Evolutionary conservation across 2,113 vertebrate genomes (phyloP), one percentile per base, ranked within the genome.

Genomic region (Salminus brasiliensis): DNA sequence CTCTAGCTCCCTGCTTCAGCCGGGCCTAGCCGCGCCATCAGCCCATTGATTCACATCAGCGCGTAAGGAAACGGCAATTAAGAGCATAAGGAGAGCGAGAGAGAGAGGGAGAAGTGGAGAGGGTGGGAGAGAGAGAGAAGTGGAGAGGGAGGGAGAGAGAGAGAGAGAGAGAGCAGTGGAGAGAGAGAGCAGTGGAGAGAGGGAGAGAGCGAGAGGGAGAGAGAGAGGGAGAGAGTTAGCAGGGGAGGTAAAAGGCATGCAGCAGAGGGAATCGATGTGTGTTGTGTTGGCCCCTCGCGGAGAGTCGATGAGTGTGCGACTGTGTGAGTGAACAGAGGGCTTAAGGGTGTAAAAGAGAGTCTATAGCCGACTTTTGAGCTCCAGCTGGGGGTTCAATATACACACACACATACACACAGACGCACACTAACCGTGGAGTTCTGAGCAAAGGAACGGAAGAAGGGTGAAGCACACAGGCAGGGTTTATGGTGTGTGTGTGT

Each of bases 251-350:
- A 80, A 83, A 80, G 80, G 69, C 77, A 52, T 67, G 74, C 62
- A 72, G 76, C 23, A 53, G 73, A 81, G 83, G 83, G 82, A 85
- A 89, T 87, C 86, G 69, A 89, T 89, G 81, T 70, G 78, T 87
- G 86, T 87, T 84, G 86, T 86, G 85, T 87, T 73, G 86, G 88
- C 81, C 83, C 75, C 85, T 81, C 59, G 74, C 83, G 71, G 86
- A 78, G 84, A 85, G 85, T 84, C 80, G 62, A 85, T 86, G 87
- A 84, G 83, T 78, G 80, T 73, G 80, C 68, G 83, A 81, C 78
- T 78, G 81, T 80, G 81, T 32, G 72, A 79, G 74, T 47, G 81
- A 81, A 43, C 75, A 76, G 78, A 83, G 82, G 83, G 78, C 76
- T 76, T 77, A 82, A 83, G 82, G 79, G 80, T 71, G 82, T 75